These are phyloP conservation scores for Cyclargus thomasi DNA, from an alignment of 1,140 invertebrate species.

Conservation along the genomic window DNA sequence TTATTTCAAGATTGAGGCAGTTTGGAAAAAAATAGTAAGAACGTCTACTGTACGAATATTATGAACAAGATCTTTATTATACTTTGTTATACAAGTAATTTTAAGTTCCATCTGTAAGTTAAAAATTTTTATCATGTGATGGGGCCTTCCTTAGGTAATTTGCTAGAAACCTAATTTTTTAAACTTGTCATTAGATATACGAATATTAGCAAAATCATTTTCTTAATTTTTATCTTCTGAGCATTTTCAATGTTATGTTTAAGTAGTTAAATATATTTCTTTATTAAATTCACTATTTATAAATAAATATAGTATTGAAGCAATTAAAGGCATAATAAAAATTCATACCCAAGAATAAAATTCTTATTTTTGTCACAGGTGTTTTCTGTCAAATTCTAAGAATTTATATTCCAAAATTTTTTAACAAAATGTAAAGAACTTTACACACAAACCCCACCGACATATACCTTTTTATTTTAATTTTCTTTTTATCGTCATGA, in stretches of 20 bases:
- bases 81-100: background rate
- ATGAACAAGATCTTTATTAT: background rate
- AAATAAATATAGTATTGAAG: background rate
- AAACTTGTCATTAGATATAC: background rate
- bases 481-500: too few species aligned
- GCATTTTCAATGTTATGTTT: background rate
- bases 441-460: too few species aligned
- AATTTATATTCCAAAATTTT: too few species aligned
- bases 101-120: background rate
- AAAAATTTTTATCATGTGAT: background rate
- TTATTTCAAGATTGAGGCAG: background rate
- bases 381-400: too few species aligned
- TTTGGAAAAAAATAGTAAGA: too few species aligned
- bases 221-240: background rate
- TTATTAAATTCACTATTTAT: background rate
- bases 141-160: background rate
- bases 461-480: too few species aligned
- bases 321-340: background rate
- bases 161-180: constrained; percentile 4
- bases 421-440: too few species aligned
- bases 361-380: too few species aligned
- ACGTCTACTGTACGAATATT: too few species aligned
- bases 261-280: background rate
- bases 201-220: background rate
- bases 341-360: too few species aligned